Evolutionary conservation across 1,140 invertebrate species (phyloP), one percentile per base, ranked within the genome.

Genomic region (Drosophila ogumai): DNA sequence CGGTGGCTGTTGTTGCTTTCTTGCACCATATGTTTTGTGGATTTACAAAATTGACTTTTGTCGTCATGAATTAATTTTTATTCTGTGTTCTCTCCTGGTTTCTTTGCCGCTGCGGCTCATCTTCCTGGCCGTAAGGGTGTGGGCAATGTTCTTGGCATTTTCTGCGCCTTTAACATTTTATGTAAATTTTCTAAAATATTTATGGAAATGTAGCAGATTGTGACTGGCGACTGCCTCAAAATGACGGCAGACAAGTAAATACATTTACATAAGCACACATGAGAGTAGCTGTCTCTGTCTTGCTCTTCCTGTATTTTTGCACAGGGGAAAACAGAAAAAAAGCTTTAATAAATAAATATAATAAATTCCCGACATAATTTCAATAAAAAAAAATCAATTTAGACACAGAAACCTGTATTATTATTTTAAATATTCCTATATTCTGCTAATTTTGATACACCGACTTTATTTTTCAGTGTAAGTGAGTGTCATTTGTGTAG

Each of bases 161-260:
- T 25, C 38, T 38, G 55, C 54, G 74, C 43, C 64, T 72, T 66
- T 64, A 81, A 85, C 85, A 88, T 88, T 88, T 88, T 88, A 88
- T 88, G 85, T 85, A 90, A 88, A 88, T 88, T 79, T 90, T 81
- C 38, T 85, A 85, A 88, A 88, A 88, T 88, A 88, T 88, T 88
- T 88, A 90, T 88, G 85, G 86, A 88, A 88, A 88, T 90, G 85
- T 85, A 90, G 63, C 85, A 90, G 88, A 90, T 88, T 88, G 85
- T 85, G 74, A 88, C 66, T 73, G 71, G 65, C 74, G 75, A 84
- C 84, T 80, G 84, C 80, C 81, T 80, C 84, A 90, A 86, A 87
- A 87, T 88, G 66, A 69, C 66, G 84, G 72, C 84, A 87, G 84
- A 82, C 80, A 59, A 85, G 84, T 81, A 90, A 85, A 90, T 84